Evolutionary conservation across 92 coral and sea anemone species (phyloP).

Genomic region (Desmophyllum pertusum): DNA sequence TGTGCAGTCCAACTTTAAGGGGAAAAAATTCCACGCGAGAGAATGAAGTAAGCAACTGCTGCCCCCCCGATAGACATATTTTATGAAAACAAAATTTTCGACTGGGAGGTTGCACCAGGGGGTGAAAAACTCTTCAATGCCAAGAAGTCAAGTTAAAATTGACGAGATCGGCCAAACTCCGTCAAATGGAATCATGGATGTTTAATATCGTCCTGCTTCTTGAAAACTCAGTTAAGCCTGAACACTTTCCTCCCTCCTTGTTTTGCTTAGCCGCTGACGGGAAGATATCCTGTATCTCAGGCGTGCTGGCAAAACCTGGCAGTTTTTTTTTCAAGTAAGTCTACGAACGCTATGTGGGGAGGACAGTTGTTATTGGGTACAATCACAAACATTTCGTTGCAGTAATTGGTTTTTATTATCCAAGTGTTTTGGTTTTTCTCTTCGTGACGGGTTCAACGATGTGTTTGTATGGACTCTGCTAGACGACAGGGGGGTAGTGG

Average conservation of each 20-base stretch:
- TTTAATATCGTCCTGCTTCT: slow-evolving; percentile 40
- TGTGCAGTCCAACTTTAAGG: slow-evolving; percentile 56
- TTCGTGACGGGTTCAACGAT: slow-evolving; percentile 4
- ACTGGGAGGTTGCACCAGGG: slow-evolving; percentile 85
- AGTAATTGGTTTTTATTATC: slow-evolving; percentile 64
- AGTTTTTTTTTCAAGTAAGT: slow-evolving; percentile 43
- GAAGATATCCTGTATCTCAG: slow-evolving; percentile 48
- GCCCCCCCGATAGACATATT: slow-evolving; percentile 70
- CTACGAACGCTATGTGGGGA: slow-evolving; percentile 71
- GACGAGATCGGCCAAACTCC: slow-evolving; percentile 77
- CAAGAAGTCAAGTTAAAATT: slow-evolving; percentile 53
- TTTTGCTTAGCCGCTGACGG: slow-evolving; percentile 69
- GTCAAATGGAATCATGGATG: slow-evolving; percentile 78
- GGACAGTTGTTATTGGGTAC: slow-evolving; percentile 47
- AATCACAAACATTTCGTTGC: slow-evolving; percentile 52
- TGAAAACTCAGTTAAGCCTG: slow-evolving; percentile 30
- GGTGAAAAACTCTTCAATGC: slow-evolving; percentile 78
- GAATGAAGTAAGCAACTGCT: slow-evolving; percentile 80
- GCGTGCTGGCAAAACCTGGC: slow-evolving; percentile 52
- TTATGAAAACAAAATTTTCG: slow-evolving; percentile 30
- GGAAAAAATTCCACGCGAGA: too few relatives aligned
- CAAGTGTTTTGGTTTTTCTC: slow-evolving; percentile 60
- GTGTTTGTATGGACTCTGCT: slow-evolving; percentile 55
- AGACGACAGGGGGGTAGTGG: too few relatives aligned
- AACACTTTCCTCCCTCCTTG: slow-evolving; percentile 57